These are phyloP conservation scores for Pogona vitticeps DNA, from an alignment of 2,113 vertebrate genomes.

Conservation along the genomic window DNA sequence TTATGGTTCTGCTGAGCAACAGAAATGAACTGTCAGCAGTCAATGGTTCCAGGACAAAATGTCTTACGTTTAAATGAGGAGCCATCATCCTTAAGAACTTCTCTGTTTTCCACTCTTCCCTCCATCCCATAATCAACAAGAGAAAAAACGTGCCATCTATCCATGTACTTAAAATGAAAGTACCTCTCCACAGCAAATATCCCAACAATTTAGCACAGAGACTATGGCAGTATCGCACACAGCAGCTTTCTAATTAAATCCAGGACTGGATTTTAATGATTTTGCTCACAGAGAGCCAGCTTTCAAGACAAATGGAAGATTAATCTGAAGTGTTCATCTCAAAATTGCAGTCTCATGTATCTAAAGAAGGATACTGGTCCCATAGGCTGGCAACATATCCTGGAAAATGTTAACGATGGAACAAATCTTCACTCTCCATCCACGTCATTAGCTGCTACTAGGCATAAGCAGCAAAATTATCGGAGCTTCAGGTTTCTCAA, in stretches of 20 bases:
- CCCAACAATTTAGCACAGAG: neutral
- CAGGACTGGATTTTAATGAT: neutral
- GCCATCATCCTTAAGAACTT: neutral
- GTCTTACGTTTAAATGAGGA: too few relatives aligned
- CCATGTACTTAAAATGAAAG: neutral
- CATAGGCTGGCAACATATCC: slow-evolving; percentile 35
- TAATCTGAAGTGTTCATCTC: slow-evolving; percentile 18
- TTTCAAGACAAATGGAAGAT: slow-evolving; percentile 36
- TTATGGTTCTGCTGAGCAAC: too few relatives aligned
- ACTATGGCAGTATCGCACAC: neutral
- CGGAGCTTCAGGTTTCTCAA: slow-evolving; percentile 44
- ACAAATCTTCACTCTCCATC: slow-evolving; percentile 52
- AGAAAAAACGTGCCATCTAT: neutral
- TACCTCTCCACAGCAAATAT: neutral
- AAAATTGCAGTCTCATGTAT: neutral
- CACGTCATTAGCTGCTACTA: slow-evolving; percentile 29
- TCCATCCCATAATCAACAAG: neutral
- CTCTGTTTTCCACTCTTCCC: neutral
- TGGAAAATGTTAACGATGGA: slow-evolving; percentile 55
- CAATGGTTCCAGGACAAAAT: too few relatives aligned
- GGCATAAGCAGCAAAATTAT: slow-evolving; percentile 31
- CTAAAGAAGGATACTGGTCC: slow-evolving; percentile 9
- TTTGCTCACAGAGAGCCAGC: neutral
- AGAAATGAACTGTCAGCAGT: too few relatives aligned
- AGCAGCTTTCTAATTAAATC: neutral